Conservation (phyloP, 53 echinoderm and acorn worm genomes). For the Henricia sp. region DNA sequence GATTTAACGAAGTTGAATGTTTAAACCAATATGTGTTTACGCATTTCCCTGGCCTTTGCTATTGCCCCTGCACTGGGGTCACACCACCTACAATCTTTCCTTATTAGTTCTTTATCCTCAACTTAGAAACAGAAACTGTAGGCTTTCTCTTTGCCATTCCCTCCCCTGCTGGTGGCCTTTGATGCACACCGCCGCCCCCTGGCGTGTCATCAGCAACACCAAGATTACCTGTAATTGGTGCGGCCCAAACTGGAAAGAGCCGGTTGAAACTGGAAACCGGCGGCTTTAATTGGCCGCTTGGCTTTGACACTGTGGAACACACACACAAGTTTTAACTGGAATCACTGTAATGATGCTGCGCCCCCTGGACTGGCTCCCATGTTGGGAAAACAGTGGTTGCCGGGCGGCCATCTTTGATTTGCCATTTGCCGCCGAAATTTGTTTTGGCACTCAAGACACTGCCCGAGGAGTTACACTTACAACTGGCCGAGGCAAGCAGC, state of each 20-base stretch:
- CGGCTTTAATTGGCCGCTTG: slow-evolving; percentile 35
- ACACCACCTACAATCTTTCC: slow-evolving; percentile 7
- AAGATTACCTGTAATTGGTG: slow-evolving; percentile 58
- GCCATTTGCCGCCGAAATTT: slow-evolving; percentile 42
- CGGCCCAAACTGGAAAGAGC: slow-evolving; percentile 21
- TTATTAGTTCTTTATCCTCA: neutral
- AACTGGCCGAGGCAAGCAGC: slow-evolving; percentile 31
- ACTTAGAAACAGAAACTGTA: slow-evolving; percentile 44
- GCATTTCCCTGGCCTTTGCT: neutral
- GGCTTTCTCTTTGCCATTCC: slow-evolving; percentile 48
- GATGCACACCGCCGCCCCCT: slow-evolving; percentile 47
- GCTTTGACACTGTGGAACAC: slow-evolving; percentile 45
- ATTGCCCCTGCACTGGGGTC: slow-evolving; percentile 24
- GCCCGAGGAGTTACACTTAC: slow-evolving; percentile 54
- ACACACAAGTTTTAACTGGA: slow-evolving; percentile 17
- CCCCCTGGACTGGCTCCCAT: slow-evolving; percentile 42
- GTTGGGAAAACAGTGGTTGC: slow-evolving; percentile 53
- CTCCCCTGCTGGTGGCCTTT: slow-evolving; percentile 62
- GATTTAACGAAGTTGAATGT: slow-evolving; percentile 33
- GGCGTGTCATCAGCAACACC: slow-evolving; percentile 64
- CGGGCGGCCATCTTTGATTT: slow-evolving; percentile 67
- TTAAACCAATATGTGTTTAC: slow-evolving; percentile 57
- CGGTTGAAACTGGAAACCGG: slow-evolving; percentile 40
- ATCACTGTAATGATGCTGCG: slow-evolving; percentile 20
- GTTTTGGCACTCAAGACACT: slow-evolving; percentile 41